Conservation (phyloP, 2,888 invertebrate genomes). For the Synanthedon formicaeformis region DNA sequence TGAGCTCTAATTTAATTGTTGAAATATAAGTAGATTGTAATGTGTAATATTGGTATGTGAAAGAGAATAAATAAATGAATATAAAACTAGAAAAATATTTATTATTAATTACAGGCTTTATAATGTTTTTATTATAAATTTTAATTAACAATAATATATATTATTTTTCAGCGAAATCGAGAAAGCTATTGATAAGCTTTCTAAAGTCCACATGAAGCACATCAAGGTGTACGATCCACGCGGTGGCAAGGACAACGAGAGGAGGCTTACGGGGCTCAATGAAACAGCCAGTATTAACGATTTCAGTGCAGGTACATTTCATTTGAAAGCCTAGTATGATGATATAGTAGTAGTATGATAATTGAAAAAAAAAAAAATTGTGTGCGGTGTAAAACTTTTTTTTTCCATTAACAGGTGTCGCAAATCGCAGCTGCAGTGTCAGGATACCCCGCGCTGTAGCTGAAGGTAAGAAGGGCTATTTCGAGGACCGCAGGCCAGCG, state of each 20-base stretch:
- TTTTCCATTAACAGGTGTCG: slow-evolving; percentile 74
- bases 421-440: slow-evolving; percentile 94
- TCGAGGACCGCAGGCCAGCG: slow-evolving; percentile 94
- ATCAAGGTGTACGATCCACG: slow-evolving; percentile 97
- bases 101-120: too few species aligned
- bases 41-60: too few species aligned
- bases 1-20: too few species aligned
- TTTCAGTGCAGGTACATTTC: slow-evolving; percentile 83
- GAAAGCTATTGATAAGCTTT: slow-evolving; percentile 93
- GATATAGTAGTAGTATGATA: too few species aligned
- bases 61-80: too few species aligned
- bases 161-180: slow-evolving; percentile 83
- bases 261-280: slow-evolving; percentile 93
- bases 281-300: slow-evolving; percentile 98
- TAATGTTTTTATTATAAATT: too few species aligned
- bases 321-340: too few species aligned
- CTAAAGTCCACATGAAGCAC: slow-evolving; percentile 91
- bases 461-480: slow-evolving; percentile 92
- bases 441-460: slow-evolving; percentile 93
- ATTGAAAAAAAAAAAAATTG: too few species aligned
- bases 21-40: too few species aligned
- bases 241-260: slow-evolving; percentile 95
- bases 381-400: too few species aligned
- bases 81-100: too few species aligned
- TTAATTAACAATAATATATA: too few species aligned